A percentile compares a stretch with the other conserved stretches of the same genome.
These are phyloP conservation scores for Pandemis heparana DNA, from an alignment of 2,888 invertebrate genomes.

Conservation along the genomic window DNA sequence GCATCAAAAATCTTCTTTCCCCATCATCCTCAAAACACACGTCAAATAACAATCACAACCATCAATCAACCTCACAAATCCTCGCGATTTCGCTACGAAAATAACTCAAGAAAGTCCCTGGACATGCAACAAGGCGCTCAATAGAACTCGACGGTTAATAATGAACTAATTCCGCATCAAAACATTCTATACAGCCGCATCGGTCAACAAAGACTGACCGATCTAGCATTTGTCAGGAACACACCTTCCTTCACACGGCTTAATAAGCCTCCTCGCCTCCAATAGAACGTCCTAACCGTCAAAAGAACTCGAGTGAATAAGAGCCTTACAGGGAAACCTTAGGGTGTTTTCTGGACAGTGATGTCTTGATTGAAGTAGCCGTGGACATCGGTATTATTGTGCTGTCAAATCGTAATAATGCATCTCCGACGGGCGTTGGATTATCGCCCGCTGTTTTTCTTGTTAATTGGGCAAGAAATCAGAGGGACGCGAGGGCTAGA, in stretches of 20 bases:
- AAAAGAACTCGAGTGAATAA: background rate
- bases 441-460: constrained; percentile 77
- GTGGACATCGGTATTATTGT: constrained; percentile 54
- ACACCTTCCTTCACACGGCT: constrained; percentile 61
- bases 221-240: constrained; percentile 57
- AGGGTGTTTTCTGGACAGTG: background rate
- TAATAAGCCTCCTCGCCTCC: constrained; percentile 62
- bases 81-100: background rate
- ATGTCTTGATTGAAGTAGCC: background rate
- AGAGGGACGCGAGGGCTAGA: constrained; percentile 47
- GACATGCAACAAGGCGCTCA: constrained; percentile 16
- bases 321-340: background rate
- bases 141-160: constrained; percentile 37
- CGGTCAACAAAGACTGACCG: constrained; percentile 56
- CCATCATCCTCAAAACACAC: background rate
- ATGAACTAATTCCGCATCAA: constrained; percentile 40
- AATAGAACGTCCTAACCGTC: constrained; percentile 22
- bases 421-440: constrained; percentile 69
- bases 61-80: constrained; percentile 15
- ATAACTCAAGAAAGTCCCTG: background rate
- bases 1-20: background rate
- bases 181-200: constrained; percentile 52
- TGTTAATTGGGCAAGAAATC: constrained; percentile 81
- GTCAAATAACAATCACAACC: background rate
- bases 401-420: constrained; percentile 72